Evolutionary conservation across 1,140 invertebrate species (phyloP), one percentile per base, ranked within the genome.

Genomic region (Drosophila aff.): DNA sequence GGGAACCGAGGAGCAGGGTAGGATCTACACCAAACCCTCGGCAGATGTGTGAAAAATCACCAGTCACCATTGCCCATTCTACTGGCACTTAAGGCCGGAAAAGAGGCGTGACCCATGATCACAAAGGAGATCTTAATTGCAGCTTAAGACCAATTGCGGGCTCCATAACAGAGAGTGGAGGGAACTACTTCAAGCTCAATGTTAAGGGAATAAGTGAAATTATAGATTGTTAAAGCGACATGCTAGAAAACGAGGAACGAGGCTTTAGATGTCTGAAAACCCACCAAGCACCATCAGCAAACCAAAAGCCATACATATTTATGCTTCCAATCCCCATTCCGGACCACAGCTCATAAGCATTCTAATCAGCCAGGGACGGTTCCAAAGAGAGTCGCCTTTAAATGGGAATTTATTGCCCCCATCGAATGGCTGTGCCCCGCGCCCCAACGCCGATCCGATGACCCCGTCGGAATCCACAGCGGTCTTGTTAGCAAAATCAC

Each of bases 401-500:
- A 60, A 66, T 69, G 55, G n/a, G 64, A 82, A 87, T 86, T 86
- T 86, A 86, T 83, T 64, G 53, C 76, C 59, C n/a, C 47, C 50
- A 33, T 71, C 46, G 71, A 55, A 67, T 71, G 73, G 73, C 61
- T 78, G 62, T 55, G 46, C 63, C 23, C 59, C 28, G 61, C 66
- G 36, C 76, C 63, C 18, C 80, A 47, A 44, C 58, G 38, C 57
- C 46, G 62, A 58, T 86, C 66, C 50, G 63, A 58, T 86, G 82
- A 86, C 83, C 83, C 79, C 84, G 53, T 49, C 55, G 69, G 47
- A 59, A 63, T 46, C 43, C 71, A 73, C 67, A 73, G 71, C 67
- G 58, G 66, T 79, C 65, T 78, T 85, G 82, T 86, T 82, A 86
- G 80, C 83, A 63, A 83, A 83, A 86, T 89, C 80, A 83, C 83